Base-by-base conservation (phyloP, 2,888 invertebrate genomes). In the Hemaris fuciformis region DNA sequence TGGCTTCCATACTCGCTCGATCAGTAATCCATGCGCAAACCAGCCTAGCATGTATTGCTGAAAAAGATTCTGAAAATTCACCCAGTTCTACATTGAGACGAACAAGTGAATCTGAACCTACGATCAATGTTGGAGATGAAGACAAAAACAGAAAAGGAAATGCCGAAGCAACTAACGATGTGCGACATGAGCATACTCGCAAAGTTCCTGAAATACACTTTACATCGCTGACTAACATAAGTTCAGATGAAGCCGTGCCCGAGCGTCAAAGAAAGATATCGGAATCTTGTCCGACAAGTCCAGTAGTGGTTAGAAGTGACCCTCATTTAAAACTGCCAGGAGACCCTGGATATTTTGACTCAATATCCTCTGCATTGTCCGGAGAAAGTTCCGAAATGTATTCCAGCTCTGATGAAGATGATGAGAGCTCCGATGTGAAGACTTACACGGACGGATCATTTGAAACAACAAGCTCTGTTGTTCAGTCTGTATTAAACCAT, bases 1-100 rank as follows among this genome's bases (percentile, higher is more conserved):
- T 96, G 93, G 95, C 95, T 0, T 94, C 95, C 13, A 88, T 95
- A 56, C 83, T 96, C 18, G 95, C 95, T 7, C 89, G 94, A 65
- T 95, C 95, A 1, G 93, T 95, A 1, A 93, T 94, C 69, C 93
- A 93, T 62, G 94, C 93, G 3, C 93, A 93, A 46, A 93, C 93
- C 3, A 94, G 93, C 75, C 84, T 94, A 15, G 93, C 94, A 65
- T 93, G 93, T 71, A 94, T 94, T 46, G 88, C 93, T 5, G 94
- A 94, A 75, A 88, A 92, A 71, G 93, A 93, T 74, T 89, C 91
- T 0, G 91, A 91, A 64, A 80, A 84, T 58, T 92, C 93, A 4
- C 86, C 91, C 0, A 76, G 80, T 23, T 88, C 90, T 0, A 89
- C 90, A 0, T 66, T 88, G 69, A 81, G 85, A 70, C 81, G 86